These are phyloP conservation scores for Hemibagrus wyckioides DNA, from an alignment of 2,113 vertebrate genomes.

Conservation along the genomic window DNA sequence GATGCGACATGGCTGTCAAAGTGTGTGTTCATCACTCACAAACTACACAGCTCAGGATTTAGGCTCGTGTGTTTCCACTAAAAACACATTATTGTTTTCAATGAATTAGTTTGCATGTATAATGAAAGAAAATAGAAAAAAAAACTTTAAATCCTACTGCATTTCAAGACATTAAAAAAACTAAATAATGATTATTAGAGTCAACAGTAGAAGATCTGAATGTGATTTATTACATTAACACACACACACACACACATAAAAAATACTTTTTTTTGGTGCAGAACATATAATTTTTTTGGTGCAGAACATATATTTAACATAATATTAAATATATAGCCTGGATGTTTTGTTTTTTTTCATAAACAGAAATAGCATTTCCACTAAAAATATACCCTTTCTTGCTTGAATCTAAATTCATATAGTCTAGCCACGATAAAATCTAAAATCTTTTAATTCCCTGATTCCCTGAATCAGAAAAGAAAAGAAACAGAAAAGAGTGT, in stretches of 20 bases:
- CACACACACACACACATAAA: too few relatives aligned
- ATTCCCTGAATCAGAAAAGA: too few relatives aligned
- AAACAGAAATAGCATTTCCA: too few relatives aligned
- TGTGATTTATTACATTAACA: too few relatives aligned
- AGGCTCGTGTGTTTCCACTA: conserved; percentile 48
- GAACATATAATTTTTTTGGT: too few relatives aligned
- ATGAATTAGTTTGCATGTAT: background rate
- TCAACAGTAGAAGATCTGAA: background rate
- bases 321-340: too few relatives aligned
- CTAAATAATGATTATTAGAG: background rate
- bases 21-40: conserved; percentile 65
- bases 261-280: too few relatives aligned
- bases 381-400: background rate
- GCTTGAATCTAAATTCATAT: background rate
- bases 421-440: background rate
- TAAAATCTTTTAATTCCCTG: background rate
- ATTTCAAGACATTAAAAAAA: background rate
- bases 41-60: conserved; percentile 53
- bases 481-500: too few relatives aligned
- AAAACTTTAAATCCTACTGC: background rate
- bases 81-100: background rate
- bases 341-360: too few relatives aligned
- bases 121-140: background rate
- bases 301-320: too few relatives aligned
- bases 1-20: conserved; percentile 79